Conservation (phyloP, 2,113 vertebrate species). For the Puffinus mauretanicus region DNA sequence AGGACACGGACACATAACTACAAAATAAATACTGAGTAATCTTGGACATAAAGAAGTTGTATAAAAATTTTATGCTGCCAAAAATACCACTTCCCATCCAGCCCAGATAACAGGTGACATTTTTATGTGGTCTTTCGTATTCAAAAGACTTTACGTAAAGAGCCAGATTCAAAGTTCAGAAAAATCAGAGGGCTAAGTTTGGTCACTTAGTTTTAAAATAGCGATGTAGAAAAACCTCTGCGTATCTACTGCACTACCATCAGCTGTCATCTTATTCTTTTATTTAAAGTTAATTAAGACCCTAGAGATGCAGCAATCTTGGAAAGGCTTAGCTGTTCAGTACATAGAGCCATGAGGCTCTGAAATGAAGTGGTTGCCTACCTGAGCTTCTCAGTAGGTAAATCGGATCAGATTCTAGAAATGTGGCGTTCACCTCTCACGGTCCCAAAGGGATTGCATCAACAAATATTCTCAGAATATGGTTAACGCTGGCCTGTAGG, state of each 20-base stretch:
- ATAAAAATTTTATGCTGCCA: background rate
- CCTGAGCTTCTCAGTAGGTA: background rate
- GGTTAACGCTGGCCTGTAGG: too few relatives aligned
- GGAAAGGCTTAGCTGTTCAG: background rate
- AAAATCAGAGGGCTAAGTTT: background rate
- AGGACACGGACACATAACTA: background rate
- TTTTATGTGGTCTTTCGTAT: background rate
- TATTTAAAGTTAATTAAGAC: background rate
- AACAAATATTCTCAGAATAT: background rate
- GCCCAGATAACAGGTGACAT: background rate
- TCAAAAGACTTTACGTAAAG: background rate
- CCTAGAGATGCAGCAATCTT: background rate
- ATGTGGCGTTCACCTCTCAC: background rate
- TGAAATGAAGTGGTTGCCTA: background rate
- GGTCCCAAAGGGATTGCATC: background rate
- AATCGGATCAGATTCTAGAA: background rate
- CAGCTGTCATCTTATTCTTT: background rate
- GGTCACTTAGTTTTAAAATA: background rate
- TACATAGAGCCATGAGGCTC: background rate
- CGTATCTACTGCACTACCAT: background rate
- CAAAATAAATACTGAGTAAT: slow-evolving; percentile 15
- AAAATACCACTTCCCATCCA: background rate
- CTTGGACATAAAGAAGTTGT: background rate
- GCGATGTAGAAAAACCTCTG: background rate
- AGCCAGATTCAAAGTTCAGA: background rate